phyloP scores from a whole-genome alignment of 2,113 vertebrate species.

The Quiscalus mexicanus region DNA sequence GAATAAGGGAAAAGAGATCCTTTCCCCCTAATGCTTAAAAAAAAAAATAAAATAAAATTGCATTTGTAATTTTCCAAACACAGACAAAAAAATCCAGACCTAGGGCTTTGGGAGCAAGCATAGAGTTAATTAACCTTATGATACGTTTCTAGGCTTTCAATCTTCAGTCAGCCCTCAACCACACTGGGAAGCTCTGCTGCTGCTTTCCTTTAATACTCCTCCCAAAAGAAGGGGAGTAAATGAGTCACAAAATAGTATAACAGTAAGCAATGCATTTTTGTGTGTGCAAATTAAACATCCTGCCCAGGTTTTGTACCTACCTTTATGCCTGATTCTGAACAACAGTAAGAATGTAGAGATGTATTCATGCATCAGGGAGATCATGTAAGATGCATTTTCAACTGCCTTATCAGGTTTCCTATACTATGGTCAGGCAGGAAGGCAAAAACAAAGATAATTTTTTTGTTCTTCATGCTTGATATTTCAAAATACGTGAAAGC shows the following conservation, averaged over 20 bases:
- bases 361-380: neutral
- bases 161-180: neutral
- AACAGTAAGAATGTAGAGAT: accelerated
- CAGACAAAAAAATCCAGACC: neutral
- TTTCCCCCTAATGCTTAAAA: accelerated
- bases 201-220: neutral
- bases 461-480: neutral
- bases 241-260: neutral
- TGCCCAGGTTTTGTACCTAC: neutral
- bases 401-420: neutral
- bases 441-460: neutral
- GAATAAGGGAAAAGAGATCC: neutral
- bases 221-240: neutral
- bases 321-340: neutral
- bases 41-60: neutral
- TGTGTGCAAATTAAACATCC: neutral
- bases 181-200: neutral
- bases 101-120: neutral
- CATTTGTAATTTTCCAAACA: neutral
- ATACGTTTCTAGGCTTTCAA: neutral
- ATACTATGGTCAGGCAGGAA: neutral
- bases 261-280: neutral
- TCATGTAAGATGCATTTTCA: neutral
- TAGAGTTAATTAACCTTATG: neutral
- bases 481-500: neutral